These are phyloP conservation scores for Neolamprologus hecqui DNA, from an alignment of 2,113 vertebrate genomes.

Conservation along the genomic window DNA sequence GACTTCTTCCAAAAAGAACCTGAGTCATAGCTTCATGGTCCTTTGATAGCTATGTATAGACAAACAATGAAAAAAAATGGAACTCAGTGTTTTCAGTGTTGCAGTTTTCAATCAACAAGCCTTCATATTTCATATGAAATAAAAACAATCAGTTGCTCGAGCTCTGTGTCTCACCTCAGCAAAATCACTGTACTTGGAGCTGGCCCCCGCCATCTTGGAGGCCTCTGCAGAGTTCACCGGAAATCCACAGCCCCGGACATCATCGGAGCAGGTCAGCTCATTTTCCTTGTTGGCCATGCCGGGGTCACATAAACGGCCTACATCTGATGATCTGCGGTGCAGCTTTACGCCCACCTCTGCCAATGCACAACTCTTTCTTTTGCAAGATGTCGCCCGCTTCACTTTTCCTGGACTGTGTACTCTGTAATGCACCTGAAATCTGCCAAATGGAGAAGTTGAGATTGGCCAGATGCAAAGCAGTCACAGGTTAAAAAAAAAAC, in stretches of 20 bases:
- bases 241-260: conserved; percentile 76
- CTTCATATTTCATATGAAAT: not conserved
- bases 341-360: conserved; percentile 49
- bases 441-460: not conserved
- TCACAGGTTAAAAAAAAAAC: not conserved
- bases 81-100: not conserved
- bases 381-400: conserved; percentile 52
- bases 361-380: conserved; percentile 53
- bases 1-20: conserved; percentile 92
- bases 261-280: conserved; percentile 87
- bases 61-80: not conserved
- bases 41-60: conserved; percentile 81
- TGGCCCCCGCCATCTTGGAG: conserved; percentile 72
- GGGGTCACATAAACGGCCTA: conserved; percentile 72
- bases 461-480: not conserved
- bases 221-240: conserved; percentile 79
- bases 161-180: conserved; percentile 76
- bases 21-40: conserved; percentile 94
- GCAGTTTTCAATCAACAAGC: not conserved
- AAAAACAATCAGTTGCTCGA: not conserved
- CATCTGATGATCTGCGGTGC: conserved; percentile 47
- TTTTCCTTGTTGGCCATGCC: conserved; percentile 99
- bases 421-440: conserved; percentile 64
- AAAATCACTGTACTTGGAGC: conserved; percentile 88
- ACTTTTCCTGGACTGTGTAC: conserved; percentile 56